Evolutionary conservation across 2,888 invertebrate species (phyloP).

Genomic region (Euclidia mi): DNA sequence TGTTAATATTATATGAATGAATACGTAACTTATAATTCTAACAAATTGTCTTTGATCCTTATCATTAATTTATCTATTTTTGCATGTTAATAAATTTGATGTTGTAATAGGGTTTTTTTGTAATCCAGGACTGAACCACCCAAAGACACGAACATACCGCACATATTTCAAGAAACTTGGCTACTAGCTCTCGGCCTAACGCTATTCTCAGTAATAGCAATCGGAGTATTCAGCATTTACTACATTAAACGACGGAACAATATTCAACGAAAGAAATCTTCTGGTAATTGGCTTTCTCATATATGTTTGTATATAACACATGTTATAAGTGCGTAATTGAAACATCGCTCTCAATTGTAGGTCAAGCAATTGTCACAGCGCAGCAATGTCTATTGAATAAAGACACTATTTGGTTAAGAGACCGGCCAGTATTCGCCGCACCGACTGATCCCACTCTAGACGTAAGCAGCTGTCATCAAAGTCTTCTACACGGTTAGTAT

Average conservation of each 20-base stretch:
- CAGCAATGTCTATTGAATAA: constrained; percentile 88
- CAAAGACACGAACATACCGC: constrained; percentile 81
- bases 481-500: constrained; percentile 82
- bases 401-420: constrained; percentile 87
- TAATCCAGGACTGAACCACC: constrained; percentile 82
- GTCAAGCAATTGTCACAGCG: constrained; percentile 87
- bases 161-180: constrained; percentile 86
- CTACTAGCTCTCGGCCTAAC: constrained; percentile 81
- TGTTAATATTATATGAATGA: no score
- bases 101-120: constrained; percentile 27
- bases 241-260: constrained; percentile 81
- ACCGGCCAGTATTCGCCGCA: constrained; percentile 82
- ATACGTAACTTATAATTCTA: no score
- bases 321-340: constrained; percentile 68
- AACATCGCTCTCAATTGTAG: constrained; percentile 79
- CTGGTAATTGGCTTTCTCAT: constrained; percentile 69
- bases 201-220: constrained; percentile 79
- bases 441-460: constrained; percentile 78
- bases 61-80: no score
- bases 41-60: no score
- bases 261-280: constrained; percentile 84
- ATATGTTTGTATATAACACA: constrained; percentile 20
- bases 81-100: no score
- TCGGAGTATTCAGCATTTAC: constrained; percentile 82
- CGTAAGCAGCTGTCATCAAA: constrained; percentile 84